A percentile compares a stretch with the other conserved stretches of the same genome.
Conservation (phyloP, 2,113 vertebrate species). For the Rutilus rutilus region DNA sequence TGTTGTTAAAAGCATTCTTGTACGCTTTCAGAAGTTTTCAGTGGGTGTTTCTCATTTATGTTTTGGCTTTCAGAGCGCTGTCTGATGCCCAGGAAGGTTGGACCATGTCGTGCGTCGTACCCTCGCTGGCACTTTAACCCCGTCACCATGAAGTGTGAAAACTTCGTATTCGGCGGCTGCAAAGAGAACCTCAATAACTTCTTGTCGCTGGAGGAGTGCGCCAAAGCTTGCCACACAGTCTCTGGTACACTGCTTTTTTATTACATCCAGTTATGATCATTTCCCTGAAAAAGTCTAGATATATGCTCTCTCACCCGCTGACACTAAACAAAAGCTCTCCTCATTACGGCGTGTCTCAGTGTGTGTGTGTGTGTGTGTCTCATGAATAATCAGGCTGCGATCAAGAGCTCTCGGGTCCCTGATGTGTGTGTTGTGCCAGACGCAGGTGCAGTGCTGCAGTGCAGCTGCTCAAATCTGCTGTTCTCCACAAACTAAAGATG, state of each 20-base stretch:
- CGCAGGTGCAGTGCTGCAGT: slow-evolving; percentile 41
- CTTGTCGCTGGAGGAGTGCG: slow-evolving; percentile 80
- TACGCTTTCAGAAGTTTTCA: not conserved
- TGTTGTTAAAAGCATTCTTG: not conserved
- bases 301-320: not conserved
- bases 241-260: slow-evolving; percentile 40
- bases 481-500: not conserved
- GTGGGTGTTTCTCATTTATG: not conserved
- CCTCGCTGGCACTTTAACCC: slow-evolving; percentile 89
- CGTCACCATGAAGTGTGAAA: slow-evolving; percentile 75
- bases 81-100: slow-evolving; percentile 81
- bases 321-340: slow-evolving; percentile 9
- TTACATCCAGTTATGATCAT: not conserved
- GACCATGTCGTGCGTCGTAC: slow-evolving; percentile 86
- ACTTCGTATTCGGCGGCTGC: slow-evolving; percentile 87
- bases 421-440: slow-evolving; percentile 39
- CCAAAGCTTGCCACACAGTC: slow-evolving; percentile 75
- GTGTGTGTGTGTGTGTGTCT: slow-evolving; percentile 7
- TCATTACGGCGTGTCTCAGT: not conserved
- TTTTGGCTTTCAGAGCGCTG: slow-evolving; percentile 82
- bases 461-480: slow-evolving; percentile 25
- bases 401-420: not conserved
- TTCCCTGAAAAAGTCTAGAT: not conserved
- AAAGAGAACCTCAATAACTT: slow-evolving; percentile 91
- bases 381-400: slow-evolving; percentile 35